phyloP scores from a whole-genome alignment of 2,888 invertebrate genomes.

The Thera obeliscata region DNA sequence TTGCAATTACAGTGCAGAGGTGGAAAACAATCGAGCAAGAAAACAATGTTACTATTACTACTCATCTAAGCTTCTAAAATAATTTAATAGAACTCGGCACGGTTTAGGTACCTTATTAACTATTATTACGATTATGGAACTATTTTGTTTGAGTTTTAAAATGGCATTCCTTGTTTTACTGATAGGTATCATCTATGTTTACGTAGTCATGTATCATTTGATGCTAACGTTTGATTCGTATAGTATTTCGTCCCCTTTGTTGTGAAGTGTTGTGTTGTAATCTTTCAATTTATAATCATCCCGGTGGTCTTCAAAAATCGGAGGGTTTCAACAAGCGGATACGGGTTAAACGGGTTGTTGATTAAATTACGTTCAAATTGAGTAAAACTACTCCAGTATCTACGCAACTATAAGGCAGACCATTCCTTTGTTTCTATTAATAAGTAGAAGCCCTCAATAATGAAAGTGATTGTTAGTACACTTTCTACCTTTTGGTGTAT shows the following conservation, averaged over 20 bases:
- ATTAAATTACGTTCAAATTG: constrained; percentile 67
- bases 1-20: background rate
- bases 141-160: background rate
- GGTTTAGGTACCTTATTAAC: no score
- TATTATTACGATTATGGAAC: background rate
- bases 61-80: background rate
- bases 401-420: constrained; percentile 29
- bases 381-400: constrained; percentile 45
- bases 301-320: constrained; percentile 52
- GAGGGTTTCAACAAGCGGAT: constrained; percentile 62
- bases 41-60: background rate
- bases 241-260: constrained; percentile 13
- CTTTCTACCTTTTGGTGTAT: constrained; percentile 37
- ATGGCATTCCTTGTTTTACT: background rate
- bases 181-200: background rate
- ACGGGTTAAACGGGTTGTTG: constrained; percentile 75
- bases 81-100: no score
- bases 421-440: constrained; percentile 38
- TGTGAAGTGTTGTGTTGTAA: constrained; percentile 8
- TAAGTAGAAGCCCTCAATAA: constrained; percentile 30
- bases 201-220: no score
- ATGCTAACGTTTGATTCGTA: constrained; percentile 5
- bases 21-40: constrained; percentile 7
- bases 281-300: constrained; percentile 36
- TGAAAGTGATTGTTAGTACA: constrained; percentile 37